Conservation (phyloP, 2,797 vertebrate genomes). For the Chloroceryle amazona region DNA sequence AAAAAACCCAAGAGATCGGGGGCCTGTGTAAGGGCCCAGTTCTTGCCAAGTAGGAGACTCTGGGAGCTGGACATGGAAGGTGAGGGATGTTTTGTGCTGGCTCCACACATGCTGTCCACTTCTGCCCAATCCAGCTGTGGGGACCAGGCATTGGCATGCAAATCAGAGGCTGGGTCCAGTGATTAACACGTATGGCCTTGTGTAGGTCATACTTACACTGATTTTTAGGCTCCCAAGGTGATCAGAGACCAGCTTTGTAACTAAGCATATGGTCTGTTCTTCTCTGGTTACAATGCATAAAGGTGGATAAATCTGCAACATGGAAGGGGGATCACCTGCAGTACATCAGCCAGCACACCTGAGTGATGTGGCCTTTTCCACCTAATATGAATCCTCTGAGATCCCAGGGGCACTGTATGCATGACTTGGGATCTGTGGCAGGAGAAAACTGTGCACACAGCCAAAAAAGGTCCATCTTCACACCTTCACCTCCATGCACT, state of each 20-base stretch:
- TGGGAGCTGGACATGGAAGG: not conserved
- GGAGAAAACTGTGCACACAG: not conserved
- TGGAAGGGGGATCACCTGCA: not conserved
- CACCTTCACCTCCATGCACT: not conserved
- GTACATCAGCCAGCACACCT: not conserved
- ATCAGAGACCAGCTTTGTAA: not conserved
- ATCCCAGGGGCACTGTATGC: not conserved
- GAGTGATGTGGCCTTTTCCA: not conserved
- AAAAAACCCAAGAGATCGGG: not conserved
- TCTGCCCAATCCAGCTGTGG: accelerated
- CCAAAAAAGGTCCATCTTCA: not conserved
- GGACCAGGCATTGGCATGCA: not conserved
- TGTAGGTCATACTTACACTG: not conserved
- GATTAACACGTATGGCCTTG: not conserved
- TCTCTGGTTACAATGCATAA: not conserved
- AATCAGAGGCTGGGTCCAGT: not conserved
- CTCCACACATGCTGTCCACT: not conserved
- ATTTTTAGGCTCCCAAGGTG: not conserved
- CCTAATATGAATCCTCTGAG: not conserved
- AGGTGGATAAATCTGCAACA: not conserved
- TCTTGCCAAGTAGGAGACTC: accelerated
- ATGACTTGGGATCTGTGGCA: not conserved
- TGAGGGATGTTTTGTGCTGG: not conserved
- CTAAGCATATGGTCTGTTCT: not conserved
- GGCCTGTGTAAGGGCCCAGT: not conserved